Percentiles rank a stretch among this genome's conserved stretches.
Conservation (phyloP, 2,797 vertebrate species). For the Ctenopoma multispine region DNA sequence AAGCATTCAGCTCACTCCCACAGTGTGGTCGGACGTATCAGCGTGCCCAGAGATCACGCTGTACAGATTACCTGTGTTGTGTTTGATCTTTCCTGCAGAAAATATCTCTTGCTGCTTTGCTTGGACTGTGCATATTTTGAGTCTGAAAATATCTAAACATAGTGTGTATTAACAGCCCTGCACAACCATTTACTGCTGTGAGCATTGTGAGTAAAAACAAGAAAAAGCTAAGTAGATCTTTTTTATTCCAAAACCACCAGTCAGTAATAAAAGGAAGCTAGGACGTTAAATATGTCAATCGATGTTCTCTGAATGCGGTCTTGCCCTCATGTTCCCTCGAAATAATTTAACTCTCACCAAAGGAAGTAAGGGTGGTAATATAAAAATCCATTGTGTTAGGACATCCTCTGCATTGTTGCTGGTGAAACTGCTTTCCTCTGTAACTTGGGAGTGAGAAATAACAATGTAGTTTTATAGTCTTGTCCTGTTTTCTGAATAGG, state of each 20-base stretch:
- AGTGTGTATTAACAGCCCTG: conserved; percentile 35
- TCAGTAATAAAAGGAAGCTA: conserved; percentile 29
- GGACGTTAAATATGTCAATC: conserved; percentile 34
- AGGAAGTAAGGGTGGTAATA: conserved; percentile 50
- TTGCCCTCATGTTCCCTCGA: conserved; percentile 41
- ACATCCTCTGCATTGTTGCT: conserved; percentile 54
- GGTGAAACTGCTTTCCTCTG: conserved; percentile 60
- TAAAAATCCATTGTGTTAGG: conserved; percentile 69
- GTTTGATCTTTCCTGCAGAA: conserved; percentile 70
- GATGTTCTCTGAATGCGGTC: conserved; percentile 23
- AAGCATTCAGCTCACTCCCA: conserved; percentile 66
- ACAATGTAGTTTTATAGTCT: conserved; percentile 70
- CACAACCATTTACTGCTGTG: conserved; percentile 47
- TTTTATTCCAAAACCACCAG: conserved; percentile 46
- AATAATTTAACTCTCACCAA: conserved; percentile 57
- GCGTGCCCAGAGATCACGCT: conserved; percentile 67
- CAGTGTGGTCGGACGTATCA: conserved; percentile 66
- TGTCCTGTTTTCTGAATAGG: conserved; percentile 70
- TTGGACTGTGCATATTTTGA: conserved; percentile 66
- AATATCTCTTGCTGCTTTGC: conserved; percentile 64
- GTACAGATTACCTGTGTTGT: conserved; percentile 68
- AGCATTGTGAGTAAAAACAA: conserved; percentile 40
- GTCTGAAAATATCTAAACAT: conserved; percentile 51
- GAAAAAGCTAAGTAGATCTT: conserved; percentile 16
- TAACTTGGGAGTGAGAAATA: conserved; percentile 55